These are phyloP conservation scores for Saccopteryx bilineata DNA, from an alignment of 2,113 vertebrate genomes.

Conservation along the genomic window DNA sequence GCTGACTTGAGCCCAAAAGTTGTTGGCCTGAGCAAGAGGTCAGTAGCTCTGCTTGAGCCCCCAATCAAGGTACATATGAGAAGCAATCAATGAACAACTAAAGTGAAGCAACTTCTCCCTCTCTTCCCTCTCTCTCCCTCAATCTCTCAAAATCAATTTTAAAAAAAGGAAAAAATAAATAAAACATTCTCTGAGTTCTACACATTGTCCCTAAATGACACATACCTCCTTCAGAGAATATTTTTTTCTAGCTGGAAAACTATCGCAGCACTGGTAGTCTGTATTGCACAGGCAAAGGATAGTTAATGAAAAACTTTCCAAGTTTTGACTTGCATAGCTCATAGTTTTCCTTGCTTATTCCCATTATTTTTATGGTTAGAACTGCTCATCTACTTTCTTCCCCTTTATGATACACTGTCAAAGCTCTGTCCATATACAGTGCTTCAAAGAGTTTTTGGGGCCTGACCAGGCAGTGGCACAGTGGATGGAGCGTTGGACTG, in stretches of 20 bases:
- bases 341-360: slow-evolving; percentile 36
- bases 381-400: slow-evolving; percentile 25
- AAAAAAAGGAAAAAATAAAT: too few species aligned
- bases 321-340: neutral
- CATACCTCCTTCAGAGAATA: neutral
- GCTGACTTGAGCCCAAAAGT: too few species aligned
- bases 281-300: neutral
- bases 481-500: too few species aligned
- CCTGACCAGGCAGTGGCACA: too few species aligned
- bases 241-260: slow-evolving; percentile 53
- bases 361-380: slow-evolving; percentile 24
- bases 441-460: slow-evolving; percentile 6
- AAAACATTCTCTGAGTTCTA: too few species aligned
- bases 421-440: slow-evolving; percentile 9
- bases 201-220: slow-evolving; percentile 38
- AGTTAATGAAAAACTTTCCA: neutral
- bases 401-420: neutral
- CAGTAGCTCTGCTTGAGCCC: too few species aligned
- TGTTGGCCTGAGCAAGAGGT: too few species aligned
- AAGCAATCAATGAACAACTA: too few species aligned
- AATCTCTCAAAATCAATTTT: too few species aligned
- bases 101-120: too few species aligned
- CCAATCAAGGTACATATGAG: too few species aligned
- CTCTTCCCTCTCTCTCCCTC: too few species aligned
- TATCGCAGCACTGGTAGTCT: neutral